Base-by-base conservation (phyloP, 2,113 vertebrate genomes). In the Athene noctua region DNA sequence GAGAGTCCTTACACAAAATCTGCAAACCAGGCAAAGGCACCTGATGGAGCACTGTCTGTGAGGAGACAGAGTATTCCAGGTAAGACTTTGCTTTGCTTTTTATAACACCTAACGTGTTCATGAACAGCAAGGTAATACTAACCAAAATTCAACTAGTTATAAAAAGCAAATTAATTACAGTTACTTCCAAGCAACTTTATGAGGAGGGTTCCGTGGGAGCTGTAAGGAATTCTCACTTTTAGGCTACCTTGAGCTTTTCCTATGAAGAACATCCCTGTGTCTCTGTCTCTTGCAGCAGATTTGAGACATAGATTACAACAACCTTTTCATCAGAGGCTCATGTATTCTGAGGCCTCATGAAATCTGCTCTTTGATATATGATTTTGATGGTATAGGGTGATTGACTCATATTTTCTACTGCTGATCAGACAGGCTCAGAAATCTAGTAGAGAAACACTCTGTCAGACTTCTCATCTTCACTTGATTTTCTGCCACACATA, bases 11-110 rank as follows among this genome's bases (percentile, higher is more conserved):
- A 99, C 97, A 98, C 98, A 96, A 99, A 99, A 97, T 99, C 99
- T 98, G 98, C 99, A 96, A 98, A 98, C 97, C 99, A 99, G 96
- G 98, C 98, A 92, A 98, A 98, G 96, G 98, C 99, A 97, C 98
- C 99, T 72, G 99, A 99, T 97, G 99, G 99, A 98, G 98, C 99
- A 79, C 98, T 99, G 98, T 99, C 99, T 97, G 98, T 99, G 98
- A 98, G 99, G 98, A 99, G 99, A 98, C 99, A 99, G 98, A 99
- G 99, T 97, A 99, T 99, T 95, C 99, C 99, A 98, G 99, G 99
- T 99, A 98, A 97, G 96, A 96, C 62, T 92, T 95, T 95, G 82
- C 96, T 94, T 97, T 38, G 34, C 77, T 97, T 94, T 95, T 92
- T 90, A 91, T 89, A 90, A 89, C 68, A 11, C 21, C 72, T 62